These are phyloP conservation scores for Mastacembelus armatus DNA, from an alignment of 2,797 vertebrate genomes.

Conservation along the genomic window DNA sequence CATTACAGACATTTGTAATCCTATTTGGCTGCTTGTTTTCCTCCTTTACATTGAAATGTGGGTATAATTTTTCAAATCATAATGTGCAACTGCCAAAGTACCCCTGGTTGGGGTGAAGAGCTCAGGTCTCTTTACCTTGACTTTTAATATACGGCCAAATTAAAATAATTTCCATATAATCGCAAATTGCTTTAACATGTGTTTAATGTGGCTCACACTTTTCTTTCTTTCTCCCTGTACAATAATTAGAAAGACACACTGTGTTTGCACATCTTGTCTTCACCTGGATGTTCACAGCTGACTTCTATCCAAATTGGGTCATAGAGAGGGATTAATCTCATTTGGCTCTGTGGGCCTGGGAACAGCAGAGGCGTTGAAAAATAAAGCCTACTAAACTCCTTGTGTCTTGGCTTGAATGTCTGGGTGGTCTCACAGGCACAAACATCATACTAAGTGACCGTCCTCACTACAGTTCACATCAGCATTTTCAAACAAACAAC, in stretches of 20 bases:
- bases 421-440: constrained; percentile 81
- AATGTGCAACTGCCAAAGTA: too few species aligned
- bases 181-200: constrained; percentile 55
- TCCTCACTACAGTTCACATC: constrained; percentile 76
- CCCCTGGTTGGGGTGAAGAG: not conserved
- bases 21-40: not conserved
- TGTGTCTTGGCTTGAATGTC: constrained; percentile 50
- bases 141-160: constrained; percentile 52
- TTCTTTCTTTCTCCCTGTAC: constrained; percentile 17
- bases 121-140: constrained; percentile 19
- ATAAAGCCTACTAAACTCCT: constrained; percentile 57
- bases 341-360: constrained; percentile 65
- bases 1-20: too few species aligned
- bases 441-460: constrained; percentile 77
- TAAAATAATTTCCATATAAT: too few species aligned
- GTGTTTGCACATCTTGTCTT: constrained; percentile 46
- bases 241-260: constrained; percentile 38
- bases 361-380: constrained; percentile 77
- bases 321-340: constrained; percentile 68
- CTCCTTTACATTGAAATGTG: not conserved
- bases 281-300: constrained; percentile 52
- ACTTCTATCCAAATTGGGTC: constrained; percentile 38
- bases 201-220: constrained; percentile 24
- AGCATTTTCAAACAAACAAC: constrained; percentile 79
- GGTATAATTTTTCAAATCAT: not conserved